Base-by-base conservation (phyloP, 2,797 vertebrate species). In the Pangasius macronema region DNA sequence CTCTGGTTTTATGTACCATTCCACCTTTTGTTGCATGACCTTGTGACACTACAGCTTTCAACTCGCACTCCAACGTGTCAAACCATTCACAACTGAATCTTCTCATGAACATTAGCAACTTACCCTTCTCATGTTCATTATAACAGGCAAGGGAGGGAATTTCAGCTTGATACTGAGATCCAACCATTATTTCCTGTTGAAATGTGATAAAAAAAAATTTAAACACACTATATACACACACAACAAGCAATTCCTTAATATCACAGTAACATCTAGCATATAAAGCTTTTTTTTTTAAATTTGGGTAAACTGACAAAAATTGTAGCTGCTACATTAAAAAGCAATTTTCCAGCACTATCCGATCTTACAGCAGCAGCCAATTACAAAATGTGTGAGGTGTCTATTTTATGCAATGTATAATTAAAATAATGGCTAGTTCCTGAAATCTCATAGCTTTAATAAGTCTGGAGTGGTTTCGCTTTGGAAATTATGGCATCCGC, bases 141-240 rank as follows among this genome's bases (percentile, higher is more conserved):
- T 93, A 95, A 90, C 94, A 95, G 76, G 94, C 92, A 70, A 94
- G 96, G 80, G 94, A 86, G 59, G 97, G 97, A 91, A 97, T 97
- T 93, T 97, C 97, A 89, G 97, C 97, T 88, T 97, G 97, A 85
- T 97, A 96, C 20, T 97, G 95, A 65, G 95, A 95, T 82, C 97
- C 97, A 65, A 97, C 94, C 97, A 97, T 97, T 94, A 97, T 97
- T 94, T 97, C 97, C 97, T 97, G 87, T 75, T 10, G 59, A 88
- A 75, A 30, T 0, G 67, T 59, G 8, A 83, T 0, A 22, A 63
- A 9, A 85, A n/a, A n/a, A n/a, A n/a, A n/a, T 30, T 27, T 24
- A 59, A n/a, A 53, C n/a, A 80, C 2, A 39, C 18, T 39, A 11
- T 2, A 24, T 3, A 27, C 0, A 77, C 33, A 75, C 27, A 76